Conservation (phyloP, 23 tunicate species). For the Diplosoma virens region DNA sequence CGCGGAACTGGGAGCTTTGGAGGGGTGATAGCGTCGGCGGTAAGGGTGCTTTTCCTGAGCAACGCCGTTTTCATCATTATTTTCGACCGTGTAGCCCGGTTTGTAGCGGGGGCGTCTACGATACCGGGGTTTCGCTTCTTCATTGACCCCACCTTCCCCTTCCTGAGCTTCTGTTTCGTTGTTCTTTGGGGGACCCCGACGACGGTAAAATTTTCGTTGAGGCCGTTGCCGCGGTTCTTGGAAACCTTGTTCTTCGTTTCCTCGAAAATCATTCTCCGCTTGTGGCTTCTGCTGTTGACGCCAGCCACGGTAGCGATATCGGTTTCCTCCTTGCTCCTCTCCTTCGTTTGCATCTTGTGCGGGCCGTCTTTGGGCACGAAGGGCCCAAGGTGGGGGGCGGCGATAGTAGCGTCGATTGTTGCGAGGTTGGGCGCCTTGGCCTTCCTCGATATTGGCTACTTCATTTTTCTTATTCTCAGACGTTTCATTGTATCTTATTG, state of each 20-base stretch:
- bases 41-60: background rate
- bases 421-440: background rate
- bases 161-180: background rate
- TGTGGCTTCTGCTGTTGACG: constrained; percentile 15
- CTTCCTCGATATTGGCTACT: constrained; percentile 11
- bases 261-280: background rate
- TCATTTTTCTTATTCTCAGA: background rate
- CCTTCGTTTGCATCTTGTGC: constrained; percentile 21
- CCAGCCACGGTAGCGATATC: background rate
- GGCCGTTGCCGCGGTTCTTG: background rate
- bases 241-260: background rate
- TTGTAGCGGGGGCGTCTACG: background rate
- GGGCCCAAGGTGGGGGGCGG: constrained; percentile 72
- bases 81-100: background rate
- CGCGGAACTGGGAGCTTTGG: background rate
- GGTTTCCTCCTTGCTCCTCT: constrained; percentile 24
- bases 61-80: constrained; percentile 8
- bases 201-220: background rate
- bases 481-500: too few relatives aligned
- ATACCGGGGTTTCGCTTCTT: background rate
- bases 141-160: background rate
- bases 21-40: background rate
- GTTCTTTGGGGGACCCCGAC: constrained; percentile 1
- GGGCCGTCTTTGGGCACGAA: constrained; percentile 44
- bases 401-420: constrained; percentile 39